Evolutionary conservation across 2,113 vertebrate species (phyloP).

Genomic region (Probosciger aterrimus): DNA sequence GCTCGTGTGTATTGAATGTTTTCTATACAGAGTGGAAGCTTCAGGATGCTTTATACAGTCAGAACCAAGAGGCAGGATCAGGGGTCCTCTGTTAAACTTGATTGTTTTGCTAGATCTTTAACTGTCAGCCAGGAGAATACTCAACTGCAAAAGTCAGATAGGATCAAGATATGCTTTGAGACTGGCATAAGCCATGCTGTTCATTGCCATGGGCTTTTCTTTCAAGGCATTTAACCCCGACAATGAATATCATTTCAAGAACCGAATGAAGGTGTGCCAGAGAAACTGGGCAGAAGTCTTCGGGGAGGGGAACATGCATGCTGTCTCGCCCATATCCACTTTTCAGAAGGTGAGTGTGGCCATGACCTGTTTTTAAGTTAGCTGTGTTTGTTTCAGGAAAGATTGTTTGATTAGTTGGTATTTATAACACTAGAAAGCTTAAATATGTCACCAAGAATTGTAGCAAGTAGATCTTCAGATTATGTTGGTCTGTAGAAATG

Average conservation of each 20-base stretch:
- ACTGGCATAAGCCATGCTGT: background rate
- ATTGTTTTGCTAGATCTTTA: background rate
- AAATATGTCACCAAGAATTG: background rate
- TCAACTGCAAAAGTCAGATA: background rate
- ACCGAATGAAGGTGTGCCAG: constrained; percentile 95
- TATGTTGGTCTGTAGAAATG: background rate
- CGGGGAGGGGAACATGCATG: constrained; percentile 94
- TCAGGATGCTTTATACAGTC: background rate
- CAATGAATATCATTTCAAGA: constrained; percentile 99
- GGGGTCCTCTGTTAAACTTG: background rate
- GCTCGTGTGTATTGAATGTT: background rate
- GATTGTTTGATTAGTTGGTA: background rate
- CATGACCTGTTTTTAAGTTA: background rate
- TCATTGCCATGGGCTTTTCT: background rate
- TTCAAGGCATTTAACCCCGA: constrained; percentile 95
- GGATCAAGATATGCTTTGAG: background rate
- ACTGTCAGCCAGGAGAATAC: background rate
- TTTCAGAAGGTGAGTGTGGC: constrained; percentile 85
- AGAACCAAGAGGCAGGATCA: background rate
- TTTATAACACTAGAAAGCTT: background rate
- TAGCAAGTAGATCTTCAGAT: background rate
- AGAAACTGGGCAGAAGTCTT: constrained; percentile 98
- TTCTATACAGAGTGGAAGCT: background rate
- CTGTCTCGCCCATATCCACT: constrained; percentile 87
- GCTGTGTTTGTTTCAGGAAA: background rate